Evolutionary conservation across 64 coral and sea anemone genomes (phyloP), one percentile per base, ranked within the genome.

Genomic region (Pocillopora damicornis): DNA sequence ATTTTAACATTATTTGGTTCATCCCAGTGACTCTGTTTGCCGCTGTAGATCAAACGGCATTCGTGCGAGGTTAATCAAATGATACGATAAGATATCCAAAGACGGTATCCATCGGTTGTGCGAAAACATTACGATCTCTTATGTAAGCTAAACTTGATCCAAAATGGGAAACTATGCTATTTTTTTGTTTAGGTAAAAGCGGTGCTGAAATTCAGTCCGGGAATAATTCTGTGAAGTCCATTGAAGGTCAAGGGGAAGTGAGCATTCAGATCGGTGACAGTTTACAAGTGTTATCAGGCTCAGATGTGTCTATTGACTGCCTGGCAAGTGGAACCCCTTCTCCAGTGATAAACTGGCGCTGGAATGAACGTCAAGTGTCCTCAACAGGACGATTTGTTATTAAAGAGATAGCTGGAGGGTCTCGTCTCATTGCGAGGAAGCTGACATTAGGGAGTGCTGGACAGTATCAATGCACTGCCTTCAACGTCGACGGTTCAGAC

Each of bases 401-500:
- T 18, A 75, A n/a, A 10, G 78, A 75, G 63, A 60, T 87, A 75
- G 58, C 76, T 22, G 45, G 68, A 16, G 81, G 58, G 60, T 89
- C 87, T 1, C 61, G 78, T 11, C 71, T 96, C 72, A 81, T 35
- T 18, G 88, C 93, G 60, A 2, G 79, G 0, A 82, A 76, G 65
- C 34, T 96, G 60, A 77, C 69, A 14, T 17, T 74, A 57, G 78
- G 88, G 30, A 88, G 86, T 73, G 67, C 82, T n/a, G 94, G 94
- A 4, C 83, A 87, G n/a, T 88, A 90, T 60, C 87, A 96, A 26
- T 96, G 94, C 36, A 71, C 93, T 11, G 94, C 91, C 23, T 79
- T 35, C 1, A 96, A 96, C 87, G 58, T 89, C 13, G 94, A 91
- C 23, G 94, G 91, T 60, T 77, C 88, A 2, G 94, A 96, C 71